A percentile compares a stretch with the other conserved stretches of the same genome.
Conservation (phyloP, 2,888 invertebrate species). For the Calliphora vomitoria region DNA sequence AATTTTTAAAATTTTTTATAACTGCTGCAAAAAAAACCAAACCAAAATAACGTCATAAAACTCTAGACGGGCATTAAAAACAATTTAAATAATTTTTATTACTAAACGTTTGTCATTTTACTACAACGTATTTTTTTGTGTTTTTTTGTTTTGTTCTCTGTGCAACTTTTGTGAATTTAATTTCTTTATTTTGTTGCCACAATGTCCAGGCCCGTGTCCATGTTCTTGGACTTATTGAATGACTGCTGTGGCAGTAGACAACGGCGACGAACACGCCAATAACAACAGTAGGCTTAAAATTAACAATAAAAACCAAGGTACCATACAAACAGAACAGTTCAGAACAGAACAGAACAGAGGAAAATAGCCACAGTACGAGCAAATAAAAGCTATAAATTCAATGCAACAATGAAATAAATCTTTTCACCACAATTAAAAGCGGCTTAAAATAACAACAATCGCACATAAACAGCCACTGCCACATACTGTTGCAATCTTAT, state of each 20-base stretch:
- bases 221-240: constrained; percentile 57
- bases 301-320: constrained; percentile 48
- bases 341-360: background rate
- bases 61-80: constrained; percentile 65
- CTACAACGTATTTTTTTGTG: constrained; percentile 44
- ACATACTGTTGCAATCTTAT: constrained; percentile 34
- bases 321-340: constrained; percentile 3
- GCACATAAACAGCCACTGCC: constrained; percentile 14
- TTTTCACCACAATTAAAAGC: constrained; percentile 80
- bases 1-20: constrained; percentile 50
- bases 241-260: constrained; percentile 52
- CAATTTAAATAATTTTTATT: constrained; percentile 73
- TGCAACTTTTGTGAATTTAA: constrained; percentile 61
- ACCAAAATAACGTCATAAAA: constrained; percentile 41
- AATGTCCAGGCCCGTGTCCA: constrained; percentile 43
- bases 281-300: constrained; percentile 64
- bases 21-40: constrained; percentile 8
- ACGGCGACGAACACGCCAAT: constrained; percentile 9
- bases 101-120: constrained; percentile 73
- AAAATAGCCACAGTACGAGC: background rate
- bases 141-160: constrained; percentile 26
- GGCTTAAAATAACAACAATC: constrained; percentile 59
- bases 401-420: constrained; percentile 81
- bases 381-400: constrained; percentile 79
- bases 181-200: constrained; percentile 68